Base-by-base conservation (phyloP, 64 coral and sea anemone species). In the Orbicella faveolata region DNA sequence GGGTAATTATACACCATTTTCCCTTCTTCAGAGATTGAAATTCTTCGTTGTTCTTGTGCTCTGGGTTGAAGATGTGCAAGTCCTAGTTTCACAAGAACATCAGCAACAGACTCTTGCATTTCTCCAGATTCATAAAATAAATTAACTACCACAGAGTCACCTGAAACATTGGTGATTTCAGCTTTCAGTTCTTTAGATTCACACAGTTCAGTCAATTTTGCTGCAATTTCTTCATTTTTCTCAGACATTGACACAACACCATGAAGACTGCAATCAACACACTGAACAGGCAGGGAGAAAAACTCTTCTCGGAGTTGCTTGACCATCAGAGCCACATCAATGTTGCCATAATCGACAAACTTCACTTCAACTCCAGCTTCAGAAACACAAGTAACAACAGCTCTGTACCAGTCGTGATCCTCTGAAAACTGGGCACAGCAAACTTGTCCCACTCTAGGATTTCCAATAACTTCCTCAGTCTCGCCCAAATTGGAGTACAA, bases 311-410 rank as follows among this genome's bases (percentile, higher is more conserved):
- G 72, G 41, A 98, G 75, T 61, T 93, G 89, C 41, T 93, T 95
- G 26, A 98, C 73, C n/a, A 85, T 88, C 5, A 86, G 70, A 34
- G 93, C 78, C 14, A 68, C 36, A 70, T 98, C 96, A 75, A 76
- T 79, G 64, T 98, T 98, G 17, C 96, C 96, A 89, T 98, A 98
- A 77, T 98, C 96, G 19, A 98, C 80, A 98, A 93, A 98, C 74
- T 90, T 86, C 14, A 98, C 94, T 88, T 90, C 73, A 3, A 95
- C 79, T 37, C 94, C 91, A 19, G 74, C 53, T 0, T 11, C 34
- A 23, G 19, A 57, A 13, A 98, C 89, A 79, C 88, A 79, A 6
- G 78, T 93, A 16, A 90, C 73, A 36, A 95, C 61, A 80, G 96
- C 94, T 81, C 96, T 74, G 37, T 95, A 98, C 96, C 96, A 98